Evolutionary conservation across 2,113 vertebrate genomes (phyloP).

Genomic region (Microcebus murinus): DNA sequence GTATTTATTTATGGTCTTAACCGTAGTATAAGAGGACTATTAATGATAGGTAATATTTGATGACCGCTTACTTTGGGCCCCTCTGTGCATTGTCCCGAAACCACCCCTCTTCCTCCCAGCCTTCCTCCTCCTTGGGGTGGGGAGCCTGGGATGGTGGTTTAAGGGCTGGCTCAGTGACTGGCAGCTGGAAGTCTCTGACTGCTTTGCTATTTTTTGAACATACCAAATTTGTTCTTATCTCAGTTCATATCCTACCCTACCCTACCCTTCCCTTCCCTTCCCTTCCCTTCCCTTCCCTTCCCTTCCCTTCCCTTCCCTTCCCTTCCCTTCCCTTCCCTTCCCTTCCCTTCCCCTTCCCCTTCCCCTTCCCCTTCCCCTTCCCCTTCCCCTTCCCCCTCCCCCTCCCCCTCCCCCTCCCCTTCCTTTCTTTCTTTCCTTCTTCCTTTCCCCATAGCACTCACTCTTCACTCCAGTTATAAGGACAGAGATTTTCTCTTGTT

Average conservation of each 20-base stretch:
- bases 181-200: rapidly evolving
- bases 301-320: too few relatives aligned
- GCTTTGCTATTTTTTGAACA: conserved; percentile 15
- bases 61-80: neutral
- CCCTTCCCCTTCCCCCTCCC: too few relatives aligned
- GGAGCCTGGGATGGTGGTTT: rapidly evolving
- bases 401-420: too few relatives aligned
- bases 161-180: rapidly evolving
- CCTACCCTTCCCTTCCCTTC: neutral
- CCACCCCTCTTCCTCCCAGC: neutral
- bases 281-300: too few relatives aligned
- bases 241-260: neutral
- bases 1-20: neutral
- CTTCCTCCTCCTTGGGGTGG: rapidly evolving
- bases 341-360: too few relatives aligned
- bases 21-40: neutral
- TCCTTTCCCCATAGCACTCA: neutral
- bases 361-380: too few relatives aligned
- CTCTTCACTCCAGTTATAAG: conserved; percentile 6
- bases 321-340: too few relatives aligned
- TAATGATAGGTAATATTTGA: neutral
- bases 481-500: conserved; percentile 25
- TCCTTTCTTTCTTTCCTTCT: neutral
- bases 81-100: neutral
- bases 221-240: neutral